These are phyloP conservation scores for Drosophila histrio DNA, from an alignment of 2,888 invertebrate species.

Conservation along the genomic window DNA sequence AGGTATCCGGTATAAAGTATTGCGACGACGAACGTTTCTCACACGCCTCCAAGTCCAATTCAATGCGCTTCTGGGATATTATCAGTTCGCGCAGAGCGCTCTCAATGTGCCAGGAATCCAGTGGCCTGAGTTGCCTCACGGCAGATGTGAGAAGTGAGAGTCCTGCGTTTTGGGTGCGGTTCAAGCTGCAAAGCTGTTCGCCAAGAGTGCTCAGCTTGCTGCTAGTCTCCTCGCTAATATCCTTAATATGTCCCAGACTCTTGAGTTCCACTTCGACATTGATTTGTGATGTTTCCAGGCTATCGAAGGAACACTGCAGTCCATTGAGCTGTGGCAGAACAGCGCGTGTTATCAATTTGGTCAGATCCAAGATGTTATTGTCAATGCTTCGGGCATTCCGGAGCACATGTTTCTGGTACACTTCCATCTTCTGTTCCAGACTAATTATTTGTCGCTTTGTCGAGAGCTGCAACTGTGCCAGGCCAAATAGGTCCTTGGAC, in stretches of 20 bases:
- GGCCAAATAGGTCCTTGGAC: constrained; percentile 23
- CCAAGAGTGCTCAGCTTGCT: constrained; percentile 30
- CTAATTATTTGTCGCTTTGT: constrained; percentile 46
- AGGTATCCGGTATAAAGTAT: neutral
- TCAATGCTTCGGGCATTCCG: constrained; percentile 45
- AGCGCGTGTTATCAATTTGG: constrained; percentile 60
- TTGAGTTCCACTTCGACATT: constrained; percentile 64
- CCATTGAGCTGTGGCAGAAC: constrained; percentile 59
- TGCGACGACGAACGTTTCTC: constrained; percentile 3
- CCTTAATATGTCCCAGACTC: constrained; percentile 39
- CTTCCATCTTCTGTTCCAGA: constrained; percentile 54
- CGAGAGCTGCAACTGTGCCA: constrained; percentile 38
- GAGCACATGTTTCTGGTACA: constrained; percentile 49
- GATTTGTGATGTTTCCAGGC: constrained; percentile 63
- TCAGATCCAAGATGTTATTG: constrained; percentile 43
- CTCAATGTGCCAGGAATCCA: constrained; percentile 58
- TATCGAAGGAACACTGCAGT: constrained; percentile 58
- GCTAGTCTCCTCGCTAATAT: constrained; percentile 43
- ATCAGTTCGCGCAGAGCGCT: constrained; percentile 58
- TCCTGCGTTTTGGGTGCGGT: constrained; percentile 49
- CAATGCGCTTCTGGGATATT: constrained; percentile 65
- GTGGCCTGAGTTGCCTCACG: constrained; percentile 46
- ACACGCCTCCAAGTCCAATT: constrained; percentile 58
- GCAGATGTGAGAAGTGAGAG: constrained; percentile 31
- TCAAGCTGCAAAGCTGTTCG: constrained; percentile 42